Conservation (phyloP, 23 tunicate species). For the Halocynthia aurantium region DNA sequence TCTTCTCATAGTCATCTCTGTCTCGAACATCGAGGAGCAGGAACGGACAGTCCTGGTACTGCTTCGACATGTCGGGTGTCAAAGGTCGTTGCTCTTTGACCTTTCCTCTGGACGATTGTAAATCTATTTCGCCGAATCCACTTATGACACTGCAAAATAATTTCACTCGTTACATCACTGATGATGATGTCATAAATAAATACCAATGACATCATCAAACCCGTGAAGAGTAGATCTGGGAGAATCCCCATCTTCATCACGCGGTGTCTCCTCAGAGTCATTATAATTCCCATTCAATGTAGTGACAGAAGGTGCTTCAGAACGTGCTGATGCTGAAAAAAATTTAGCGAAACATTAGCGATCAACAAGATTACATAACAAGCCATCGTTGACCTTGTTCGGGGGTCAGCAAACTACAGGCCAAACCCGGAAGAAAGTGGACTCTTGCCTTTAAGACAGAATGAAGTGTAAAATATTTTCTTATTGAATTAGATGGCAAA, state of each 20-base stretch:
- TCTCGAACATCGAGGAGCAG: constrained; percentile 88
- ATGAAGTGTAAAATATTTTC: too few species aligned
- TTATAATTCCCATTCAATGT: constrained; percentile 15
- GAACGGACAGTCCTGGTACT: constrained; percentile 78
- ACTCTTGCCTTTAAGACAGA: too few species aligned
- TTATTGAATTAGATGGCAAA: too few species aligned
- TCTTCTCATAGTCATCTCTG: constrained; percentile 55
- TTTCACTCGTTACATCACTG: neutral
- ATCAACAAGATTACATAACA: too few species aligned
- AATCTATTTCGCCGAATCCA: constrained; percentile 88
- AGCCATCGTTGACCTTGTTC: too few species aligned
- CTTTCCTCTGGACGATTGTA: neutral
- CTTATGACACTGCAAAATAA: constrained; percentile 68
- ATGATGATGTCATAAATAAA: neutral
- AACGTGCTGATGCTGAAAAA: constrained; percentile 20
- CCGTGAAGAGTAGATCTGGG: constrained; percentile 73
- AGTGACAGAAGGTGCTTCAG: constrained; percentile 1
- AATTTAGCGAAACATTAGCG: too few species aligned
- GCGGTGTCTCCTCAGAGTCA: neutral
- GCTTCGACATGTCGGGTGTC: constrained; percentile 32
- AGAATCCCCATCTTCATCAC: constrained; percentile 20
- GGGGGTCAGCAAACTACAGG: too few species aligned
- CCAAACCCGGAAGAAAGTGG: too few species aligned
- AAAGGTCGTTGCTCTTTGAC: neutral
- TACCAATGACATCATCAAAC: constrained; percentile 6